Evolutionary conservation across 2,888 invertebrate genomes (phyloP), one percentile per base, ranked within the genome.

Genomic region (Megaustenia siamemsis): DNA sequence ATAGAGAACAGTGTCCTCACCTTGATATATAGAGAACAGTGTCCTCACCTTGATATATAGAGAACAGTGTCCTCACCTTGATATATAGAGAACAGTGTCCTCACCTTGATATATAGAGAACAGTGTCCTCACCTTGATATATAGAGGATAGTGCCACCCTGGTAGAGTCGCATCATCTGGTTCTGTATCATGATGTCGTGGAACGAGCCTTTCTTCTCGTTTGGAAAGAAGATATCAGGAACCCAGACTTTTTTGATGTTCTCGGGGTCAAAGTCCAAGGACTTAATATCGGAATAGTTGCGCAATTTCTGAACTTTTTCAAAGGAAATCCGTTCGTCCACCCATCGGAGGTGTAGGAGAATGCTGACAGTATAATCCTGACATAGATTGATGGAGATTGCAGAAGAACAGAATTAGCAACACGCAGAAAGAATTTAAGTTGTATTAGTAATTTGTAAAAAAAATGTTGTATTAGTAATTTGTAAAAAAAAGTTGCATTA

Each of bases 181-280:
- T 99, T 98, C 88, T 98, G 98, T 97, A 98, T 98, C 94, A 98
- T 98, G 95, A 98, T 98, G 94, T 98, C 97, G 95, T 98, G 98
- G 82, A 89, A 93, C 94, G 98, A 98, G 82, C 98, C 98, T 94
- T 98, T 97, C 94, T 98, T 98, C 95, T 99, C 98, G 93, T 98
- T 99, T 85, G 98, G 97, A 95, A 98, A 98, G 96, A 98, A 98
- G 90, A 98, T 95, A 95, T 99, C 99, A 43, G 99, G 99, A 97
- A 98, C 98, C 99, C 99, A 99, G 84, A 99, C 98, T 90, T 97
- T 96, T 95, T 97, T 97, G 86, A 94, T 91, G 68, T 93, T 92
- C 86, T 92, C 92, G 2, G 93, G 90, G 83, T 93, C 93, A 38
- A 98, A 97, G 95, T 98, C 98, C 83, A 98, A 97, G 93, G 98